Conservation (phyloP, 2,113 vertebrate species). For the Mormyrus lacerda region DNA sequence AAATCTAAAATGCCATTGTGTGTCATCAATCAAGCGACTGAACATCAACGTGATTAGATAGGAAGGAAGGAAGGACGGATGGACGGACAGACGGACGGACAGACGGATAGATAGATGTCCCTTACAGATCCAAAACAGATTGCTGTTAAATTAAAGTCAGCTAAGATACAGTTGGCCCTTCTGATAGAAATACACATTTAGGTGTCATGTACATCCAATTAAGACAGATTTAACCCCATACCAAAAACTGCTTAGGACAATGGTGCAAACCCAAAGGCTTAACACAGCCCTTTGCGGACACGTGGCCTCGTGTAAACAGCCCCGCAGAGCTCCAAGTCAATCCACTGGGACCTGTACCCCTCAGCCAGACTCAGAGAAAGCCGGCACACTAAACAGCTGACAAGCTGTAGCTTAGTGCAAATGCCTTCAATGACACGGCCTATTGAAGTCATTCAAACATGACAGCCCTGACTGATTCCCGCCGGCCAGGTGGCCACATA, state of each 20-base stretch:
- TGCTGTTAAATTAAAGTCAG: neutral
- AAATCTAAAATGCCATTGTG: neutral
- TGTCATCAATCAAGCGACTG: neutral
- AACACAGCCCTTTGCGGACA: neutral
- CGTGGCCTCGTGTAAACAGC: neutral
- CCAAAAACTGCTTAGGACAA: neutral
- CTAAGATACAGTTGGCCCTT: neutral
- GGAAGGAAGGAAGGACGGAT: neutral
- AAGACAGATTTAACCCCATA: neutral
- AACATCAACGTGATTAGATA: neutral
- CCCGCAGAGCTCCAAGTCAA: constrained; percentile 29
- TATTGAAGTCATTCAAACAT: constrained; percentile 8
- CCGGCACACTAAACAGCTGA: neutral
- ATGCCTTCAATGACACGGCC: constrained; percentile 11
- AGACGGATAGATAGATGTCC: too few relatives aligned
- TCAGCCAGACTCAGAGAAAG: constrained; percentile 19
- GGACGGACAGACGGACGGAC: neutral
- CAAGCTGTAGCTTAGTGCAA: neutral
- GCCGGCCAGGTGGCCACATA: neutral
- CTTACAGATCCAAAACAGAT: neutral
- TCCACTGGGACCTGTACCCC: constrained; percentile 22
- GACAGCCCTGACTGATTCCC: neutral
- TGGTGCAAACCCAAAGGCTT: too few relatives aligned
- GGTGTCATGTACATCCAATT: neutral
- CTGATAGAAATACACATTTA: neutral